Evolutionary conservation across 2,797 vertebrate genomes (phyloP), one percentile per base, ranked within the genome.

Genomic region (Furcifer pardalis): DNA sequence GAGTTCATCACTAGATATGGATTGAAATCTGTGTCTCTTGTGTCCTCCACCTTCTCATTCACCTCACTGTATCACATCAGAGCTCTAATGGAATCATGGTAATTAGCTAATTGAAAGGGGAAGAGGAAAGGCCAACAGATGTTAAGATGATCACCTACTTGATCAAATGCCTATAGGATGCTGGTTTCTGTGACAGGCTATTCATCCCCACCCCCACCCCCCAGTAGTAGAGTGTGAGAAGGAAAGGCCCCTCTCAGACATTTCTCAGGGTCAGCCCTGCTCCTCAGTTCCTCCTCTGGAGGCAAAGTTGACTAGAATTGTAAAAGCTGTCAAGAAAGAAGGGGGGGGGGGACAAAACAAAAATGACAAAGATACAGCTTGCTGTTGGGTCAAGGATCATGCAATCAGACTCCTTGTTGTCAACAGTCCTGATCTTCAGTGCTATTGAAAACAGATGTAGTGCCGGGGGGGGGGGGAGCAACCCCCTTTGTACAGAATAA

Each of bases 391-490:
- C 79, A 17, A 91, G 89, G 86, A 92, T 92, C 89, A 90, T 25
- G 87, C 92, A 90, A 92, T 92, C 80, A 78, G 30, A 80, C 92
- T 93, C 86, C 83, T 88, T 77, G 86, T 84, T 94, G 91, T 93
- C 93, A 93, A 89, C 93, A 90, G 87, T 85, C 89, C 85, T 89
- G 87, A 85, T 88, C 89, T 81, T 90, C 88, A 89, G 84, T 56
- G 63, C 89, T 84, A 87, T 91, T 91, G 88, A 91, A 94, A 92
- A 87, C 89, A 85, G 90, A 92, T 60, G 44, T 35, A 6, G 84
- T 91, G 93, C 93, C 92, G 92, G 91, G 89, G 94, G 93, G n/a
- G n/a, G n/a, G n/a, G n/a, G 91, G 93, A 87, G 85, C 90, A 89
- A 68, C 86, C 92, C 91, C 87, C 91, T 92, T 87, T 86, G 82